Percentiles rank a stretch among this genome's conserved stretches.
Conservation (phyloP, 2,113 vertebrate species). For the Stercorarius parasiticus region DNA sequence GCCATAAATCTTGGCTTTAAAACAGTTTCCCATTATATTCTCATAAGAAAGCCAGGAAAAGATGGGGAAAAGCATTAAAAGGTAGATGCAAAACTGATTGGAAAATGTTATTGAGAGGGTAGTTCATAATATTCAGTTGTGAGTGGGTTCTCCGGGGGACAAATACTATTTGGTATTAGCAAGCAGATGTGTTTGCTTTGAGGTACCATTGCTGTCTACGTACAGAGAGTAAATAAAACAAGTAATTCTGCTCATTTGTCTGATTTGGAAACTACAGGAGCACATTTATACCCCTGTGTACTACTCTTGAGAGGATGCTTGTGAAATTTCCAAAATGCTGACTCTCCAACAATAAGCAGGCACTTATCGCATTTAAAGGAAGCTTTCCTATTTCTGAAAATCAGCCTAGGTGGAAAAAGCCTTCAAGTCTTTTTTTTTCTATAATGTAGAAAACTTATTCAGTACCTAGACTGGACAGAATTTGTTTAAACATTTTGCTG, state of each 20-base stretch:
- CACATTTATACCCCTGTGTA: background rate
- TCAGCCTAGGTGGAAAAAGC: background rate
- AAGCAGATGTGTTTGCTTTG: background rate
- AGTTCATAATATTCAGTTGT: background rate
- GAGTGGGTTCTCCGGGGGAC: background rate
- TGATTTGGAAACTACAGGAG: background rate
- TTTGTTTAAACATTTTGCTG: background rate
- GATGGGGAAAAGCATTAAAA: background rate
- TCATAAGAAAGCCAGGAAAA: background rate
- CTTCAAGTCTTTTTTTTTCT: background rate
- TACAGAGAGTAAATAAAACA: background rate
- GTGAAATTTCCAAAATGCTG: background rate
- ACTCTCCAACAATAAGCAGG: background rate
- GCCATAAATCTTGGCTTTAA: background rate
- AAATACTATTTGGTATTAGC: background rate
- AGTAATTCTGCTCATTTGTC: background rate
- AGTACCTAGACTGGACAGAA: background rate
- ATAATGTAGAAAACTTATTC: background rate
- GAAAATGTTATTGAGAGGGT: background rate
- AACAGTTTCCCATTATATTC: background rate
- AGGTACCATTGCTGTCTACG: background rate
- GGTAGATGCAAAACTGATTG: background rate
- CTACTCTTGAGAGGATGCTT: background rate
- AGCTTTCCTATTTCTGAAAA: background rate
- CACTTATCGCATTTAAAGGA: background rate